Evolutionary conservation across 1,140 invertebrate genomes (phyloP), one percentile per base, ranked within the genome.

Genomic region (Drosophila bocki): DNA sequence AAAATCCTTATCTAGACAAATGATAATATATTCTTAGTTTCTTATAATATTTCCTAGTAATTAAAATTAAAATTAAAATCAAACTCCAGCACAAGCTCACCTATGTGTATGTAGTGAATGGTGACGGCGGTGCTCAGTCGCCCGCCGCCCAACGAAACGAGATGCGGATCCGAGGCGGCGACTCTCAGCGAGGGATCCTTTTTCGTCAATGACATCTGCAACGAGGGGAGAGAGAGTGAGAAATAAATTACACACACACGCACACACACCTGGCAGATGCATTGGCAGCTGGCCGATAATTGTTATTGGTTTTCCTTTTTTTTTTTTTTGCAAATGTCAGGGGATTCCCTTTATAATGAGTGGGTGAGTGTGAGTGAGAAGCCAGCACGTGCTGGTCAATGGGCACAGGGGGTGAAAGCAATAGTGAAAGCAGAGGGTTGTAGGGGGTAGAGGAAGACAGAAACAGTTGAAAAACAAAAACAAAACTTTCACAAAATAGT

Each of bases 101-200:
- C 96, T 95, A 95, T 94, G 60, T 95, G 95, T 80, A 98, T 94
- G 74, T 97, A 97, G 93, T 97, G 96, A 76, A 98, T 94, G 9
- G 97, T 98, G 78, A 98, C 96, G n/a, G 97, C 96, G 19, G 97
- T 98, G 91, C 97, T 98, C 26, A 98, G 94, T 63, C 97, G 94
- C 51, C 97, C 97, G 78, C 97, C 96, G 63, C 97, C 97, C 86
- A 97, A 95, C 91, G 97, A 98, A 83, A 98, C 97, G 92, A 98
- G 94, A 94, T 98, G 97, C 45, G 97, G 97, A 59, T 96, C 95
- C 92, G 97, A 97, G 70, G 97, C 96, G 86, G 97, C 96, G 77
- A 98, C 96, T 91, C 96, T 91, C 75, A 93, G 74, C 72, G 90
- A 91, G 54, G 90, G 91, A 90, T 92, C 91, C 80, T 92, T 92